phyloP scores from a whole-genome alignment of 2,113 vertebrate species.

The Porphyrio hochstetteri region DNA sequence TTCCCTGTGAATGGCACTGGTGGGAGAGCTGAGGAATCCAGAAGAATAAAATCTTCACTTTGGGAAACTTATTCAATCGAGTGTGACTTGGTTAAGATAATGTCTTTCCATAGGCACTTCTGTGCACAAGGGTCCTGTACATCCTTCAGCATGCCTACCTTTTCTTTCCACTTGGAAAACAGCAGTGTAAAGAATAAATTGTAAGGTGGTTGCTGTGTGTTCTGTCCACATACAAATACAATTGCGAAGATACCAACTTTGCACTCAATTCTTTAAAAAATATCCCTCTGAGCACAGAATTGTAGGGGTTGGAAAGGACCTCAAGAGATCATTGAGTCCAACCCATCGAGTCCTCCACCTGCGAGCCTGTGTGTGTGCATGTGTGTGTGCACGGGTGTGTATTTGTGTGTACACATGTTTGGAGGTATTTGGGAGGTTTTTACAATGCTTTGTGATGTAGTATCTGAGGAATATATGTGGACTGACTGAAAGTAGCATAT shows the following conservation, averaged over 20 bases:
- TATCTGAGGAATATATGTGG: not conserved
- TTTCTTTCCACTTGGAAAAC: constrained; percentile 7
- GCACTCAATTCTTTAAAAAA: not conserved
- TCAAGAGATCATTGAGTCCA: too few relatives aligned
- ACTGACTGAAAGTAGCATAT: not conserved
- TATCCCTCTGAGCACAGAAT: not conserved
- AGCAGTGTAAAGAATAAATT: not conserved
- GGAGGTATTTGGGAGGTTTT: not conserved
- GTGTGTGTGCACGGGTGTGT: too few relatives aligned
- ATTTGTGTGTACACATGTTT: not conserved
- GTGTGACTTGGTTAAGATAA: constrained; percentile 2
- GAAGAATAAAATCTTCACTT: constrained; percentile 12
- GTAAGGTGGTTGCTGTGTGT: not conserved
- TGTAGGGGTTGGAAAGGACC: too few relatives aligned
- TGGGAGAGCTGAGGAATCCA: not conserved
- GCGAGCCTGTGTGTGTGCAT: too few relatives aligned
- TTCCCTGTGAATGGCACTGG: not conserved
- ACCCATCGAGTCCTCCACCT: too few relatives aligned
- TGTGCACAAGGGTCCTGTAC: not conserved
- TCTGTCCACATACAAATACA: not conserved
- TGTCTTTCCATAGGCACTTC: not conserved
- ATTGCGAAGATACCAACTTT: not conserved
- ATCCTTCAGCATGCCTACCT: not conserved
- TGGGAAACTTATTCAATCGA: constrained; percentile 10
- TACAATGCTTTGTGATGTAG: not conserved